phyloP scores from a whole-genome alignment of 2,888 invertebrate species.

The Anthophora plumipes region DNA sequence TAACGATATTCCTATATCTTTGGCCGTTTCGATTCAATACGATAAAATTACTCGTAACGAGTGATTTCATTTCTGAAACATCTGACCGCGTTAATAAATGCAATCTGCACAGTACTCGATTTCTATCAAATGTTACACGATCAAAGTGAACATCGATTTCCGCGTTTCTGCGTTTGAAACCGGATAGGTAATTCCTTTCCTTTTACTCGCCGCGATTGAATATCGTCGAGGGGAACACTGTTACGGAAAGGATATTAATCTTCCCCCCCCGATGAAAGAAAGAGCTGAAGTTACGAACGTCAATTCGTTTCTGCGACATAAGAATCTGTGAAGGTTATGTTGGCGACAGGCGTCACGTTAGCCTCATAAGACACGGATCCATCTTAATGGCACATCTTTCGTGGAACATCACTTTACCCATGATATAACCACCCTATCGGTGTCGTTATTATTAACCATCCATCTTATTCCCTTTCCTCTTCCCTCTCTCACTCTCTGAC shows the following conservation, averaged over 20 bases:
- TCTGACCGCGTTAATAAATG: no score
- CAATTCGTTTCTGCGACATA: slow-evolving; percentile 32
- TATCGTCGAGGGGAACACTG: slow-evolving; percentile 33
- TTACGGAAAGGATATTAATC: slow-evolving; percentile 41
- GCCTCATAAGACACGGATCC: slow-evolving; percentile 41
- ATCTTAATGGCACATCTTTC: slow-evolving; percentile 40
- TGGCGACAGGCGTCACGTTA: slow-evolving; percentile 2
- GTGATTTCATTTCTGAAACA: no score
- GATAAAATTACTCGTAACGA: no score
- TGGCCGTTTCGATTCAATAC: no score
- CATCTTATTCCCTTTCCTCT: slow-evolving; percentile 32
- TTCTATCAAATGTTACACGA: background rate
- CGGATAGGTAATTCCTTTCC: slow-evolving; percentile 28
- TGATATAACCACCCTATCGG: slow-evolving; percentile 39
- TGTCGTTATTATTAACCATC: slow-evolving; percentile 51
- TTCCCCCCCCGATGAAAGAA: background rate
- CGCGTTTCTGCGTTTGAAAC: slow-evolving; percentile 24
- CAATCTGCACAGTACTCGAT: background rate
- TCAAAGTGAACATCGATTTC: slow-evolving; percentile 17
- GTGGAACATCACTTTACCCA: slow-evolving; percentile 35
- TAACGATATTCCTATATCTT: no score
- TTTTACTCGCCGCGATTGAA: slow-evolving; percentile 12
- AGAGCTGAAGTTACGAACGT: slow-evolving; percentile 2
- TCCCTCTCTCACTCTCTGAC: slow-evolving; percentile 5
- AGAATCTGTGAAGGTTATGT: slow-evolving; percentile 17